phyloP scores from a whole-genome alignment of 2,113 vertebrate genomes.

The Tachysurus fulvidraco region DNA sequence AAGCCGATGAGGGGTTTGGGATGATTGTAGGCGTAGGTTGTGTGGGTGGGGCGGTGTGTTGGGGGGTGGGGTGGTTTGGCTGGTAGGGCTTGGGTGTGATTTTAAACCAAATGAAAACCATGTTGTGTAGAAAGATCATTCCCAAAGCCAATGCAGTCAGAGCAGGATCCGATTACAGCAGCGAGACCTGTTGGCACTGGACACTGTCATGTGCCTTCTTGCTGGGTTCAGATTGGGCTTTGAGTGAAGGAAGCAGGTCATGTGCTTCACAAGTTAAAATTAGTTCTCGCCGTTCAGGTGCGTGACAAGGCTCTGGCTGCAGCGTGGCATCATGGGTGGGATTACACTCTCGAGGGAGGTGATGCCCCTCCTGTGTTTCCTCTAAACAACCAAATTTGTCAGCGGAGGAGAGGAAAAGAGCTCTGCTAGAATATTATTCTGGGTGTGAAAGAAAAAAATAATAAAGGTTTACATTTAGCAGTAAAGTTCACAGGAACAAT shows the following conservation, averaged over 20 bases:
- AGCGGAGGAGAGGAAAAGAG: conserved; percentile 48
- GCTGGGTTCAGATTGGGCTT: neutral
- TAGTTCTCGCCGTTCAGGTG: neutral
- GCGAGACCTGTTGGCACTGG: neutral
- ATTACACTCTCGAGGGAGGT: conserved; percentile 50
- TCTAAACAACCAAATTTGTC: conserved; percentile 61
- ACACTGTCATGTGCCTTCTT: conserved; percentile 6
- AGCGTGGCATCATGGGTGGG: conserved; percentile 23
- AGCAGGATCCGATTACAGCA: neutral
- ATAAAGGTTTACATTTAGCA: neutral
- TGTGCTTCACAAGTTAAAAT: conserved; percentile 12
- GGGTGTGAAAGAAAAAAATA: neutral
- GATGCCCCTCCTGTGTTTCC: conserved; percentile 54
- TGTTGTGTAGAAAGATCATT: neutral
- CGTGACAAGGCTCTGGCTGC: conserved; percentile 18
- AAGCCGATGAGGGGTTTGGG: too few species aligned
- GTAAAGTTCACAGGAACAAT: neutral
- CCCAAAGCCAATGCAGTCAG: neutral
- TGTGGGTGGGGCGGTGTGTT: neutral
- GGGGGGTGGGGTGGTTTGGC: neutral
- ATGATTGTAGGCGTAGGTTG: too few species aligned
- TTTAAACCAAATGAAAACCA: neutral
- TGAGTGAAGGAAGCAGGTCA: conserved; percentile 5
- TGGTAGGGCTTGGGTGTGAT: neutral
- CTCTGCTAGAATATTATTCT: conserved; percentile 37